phyloP scores from a whole-genome alignment of 1,140 invertebrate species.

The Chironomus striatipennis region DNA sequence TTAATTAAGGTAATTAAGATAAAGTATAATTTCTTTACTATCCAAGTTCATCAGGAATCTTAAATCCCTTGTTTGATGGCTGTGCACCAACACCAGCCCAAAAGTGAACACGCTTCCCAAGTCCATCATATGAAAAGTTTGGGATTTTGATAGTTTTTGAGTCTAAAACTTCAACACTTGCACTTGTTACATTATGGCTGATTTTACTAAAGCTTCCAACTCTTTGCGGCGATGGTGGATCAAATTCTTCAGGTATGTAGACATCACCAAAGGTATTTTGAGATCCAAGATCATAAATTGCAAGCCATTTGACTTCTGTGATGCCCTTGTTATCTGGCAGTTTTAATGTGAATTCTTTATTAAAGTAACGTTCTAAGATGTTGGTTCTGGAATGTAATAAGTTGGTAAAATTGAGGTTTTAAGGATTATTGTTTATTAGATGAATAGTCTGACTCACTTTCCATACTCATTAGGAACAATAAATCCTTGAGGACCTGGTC shows the following conservation, averaged over 20 bases:
- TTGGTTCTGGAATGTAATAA: conserved; percentile 60
- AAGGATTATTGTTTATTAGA: background rate
- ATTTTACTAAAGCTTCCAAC: conserved; percentile 61
- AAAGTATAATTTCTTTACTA: conserved; percentile 60
- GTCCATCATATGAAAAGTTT: conserved; percentile 69
- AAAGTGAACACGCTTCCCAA: conserved; percentile 70
- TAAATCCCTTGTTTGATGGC: conserved; percentile 66
- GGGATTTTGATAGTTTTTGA: conserved; percentile 70
- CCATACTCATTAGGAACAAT: conserved; percentile 82
- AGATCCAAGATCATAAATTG: conserved; percentile 75
- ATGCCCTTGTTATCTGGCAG: conserved; percentile 82
- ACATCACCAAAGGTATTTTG: conserved; percentile 86
- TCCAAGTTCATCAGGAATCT: conserved; percentile 84
- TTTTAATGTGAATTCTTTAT: conserved; percentile 74
- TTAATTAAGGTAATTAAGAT: background rate
- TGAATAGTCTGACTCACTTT: conserved; percentile 52
- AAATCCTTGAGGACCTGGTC: conserved; percentile 82
- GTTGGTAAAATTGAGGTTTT: background rate
- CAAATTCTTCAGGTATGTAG: conserved; percentile 83
- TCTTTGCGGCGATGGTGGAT: conserved; percentile 67
- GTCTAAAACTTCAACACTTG: conserved; percentile 64
- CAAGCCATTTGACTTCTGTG: conserved; percentile 82
- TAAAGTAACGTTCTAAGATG: conserved; percentile 72
- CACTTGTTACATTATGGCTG: conserved; percentile 62
- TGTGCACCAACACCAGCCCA: conserved; percentile 82